Evolutionary conservation across 1,140 invertebrate genomes (phyloP), one percentile per base, ranked within the genome.

Genomic region (Monomorium pharaonis): DNA sequence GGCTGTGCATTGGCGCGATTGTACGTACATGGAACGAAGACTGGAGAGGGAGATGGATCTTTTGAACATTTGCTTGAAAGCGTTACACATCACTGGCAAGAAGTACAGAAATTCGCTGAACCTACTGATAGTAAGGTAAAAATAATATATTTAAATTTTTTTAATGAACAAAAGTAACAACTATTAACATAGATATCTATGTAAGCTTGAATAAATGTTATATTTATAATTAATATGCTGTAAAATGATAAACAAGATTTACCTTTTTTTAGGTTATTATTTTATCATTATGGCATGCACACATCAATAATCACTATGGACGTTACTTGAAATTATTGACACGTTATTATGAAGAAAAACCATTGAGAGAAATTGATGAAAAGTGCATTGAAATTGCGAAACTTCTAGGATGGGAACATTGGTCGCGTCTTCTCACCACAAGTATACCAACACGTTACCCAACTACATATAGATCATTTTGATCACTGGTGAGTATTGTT

Each of bases 221-320:
- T 33, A 44, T 80, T 27, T 18, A 63, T 37, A 27, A 85, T 85
- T 51, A 56, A 56, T 60, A 18, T 58, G 18, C 3, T 42, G 1
- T 56, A 47, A 49, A 21, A 44, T 83, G 14, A 84, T 10, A n/a
- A 33, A 33, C 33, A 51, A 58, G 37, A 63, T 62, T 10, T 69
- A 56, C 69, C n/a, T 85, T 87, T 84, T 84, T 90, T 88, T 86
- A 98, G 96, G 96, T 97, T 9, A 95, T 97, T 42, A 96, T 97
- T 88, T 98, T 99, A 91, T 96, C 96, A 6, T 95, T 98, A 44
- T 98, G 97, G 97, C 98, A 99, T 93, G 97, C 97, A 18, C 96
- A 97, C 89, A 96, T 97, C 7, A 95, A 97, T 89, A 95, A 96
- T 87, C 97, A 98, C 72, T 98, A 97, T 94, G 98, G 98, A 0